A percentile compares a stretch with the other conserved stretches of the same genome.
Evolutionary conservation across 2,113 vertebrate genomes (phyloP).

Genomic region (Zosterops borbonicus): DNA sequence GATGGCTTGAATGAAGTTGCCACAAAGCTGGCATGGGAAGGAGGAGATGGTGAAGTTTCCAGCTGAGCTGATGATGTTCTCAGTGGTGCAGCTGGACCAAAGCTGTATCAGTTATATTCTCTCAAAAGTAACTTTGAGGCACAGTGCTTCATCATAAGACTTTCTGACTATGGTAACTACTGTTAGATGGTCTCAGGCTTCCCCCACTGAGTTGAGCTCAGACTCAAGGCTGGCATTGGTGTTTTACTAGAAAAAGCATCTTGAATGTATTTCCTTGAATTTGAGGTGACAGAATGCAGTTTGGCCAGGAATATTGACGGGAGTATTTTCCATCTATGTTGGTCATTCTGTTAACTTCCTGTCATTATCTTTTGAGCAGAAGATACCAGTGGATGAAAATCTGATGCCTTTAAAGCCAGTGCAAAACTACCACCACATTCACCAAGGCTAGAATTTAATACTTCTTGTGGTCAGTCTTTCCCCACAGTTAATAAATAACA

Average conservation of each 20-base stretch:
- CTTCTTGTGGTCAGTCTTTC: slow-evolving; percentile 3
- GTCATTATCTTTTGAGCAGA: neutral
- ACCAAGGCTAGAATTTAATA: neutral
- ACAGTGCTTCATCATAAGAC: neutral
- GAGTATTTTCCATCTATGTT: neutral
- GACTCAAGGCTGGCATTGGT: neutral
- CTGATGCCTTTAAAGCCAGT: neutral
- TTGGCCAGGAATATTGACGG: neutral
- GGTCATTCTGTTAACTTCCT: neutral
- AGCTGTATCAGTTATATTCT: neutral
- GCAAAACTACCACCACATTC: neutral
- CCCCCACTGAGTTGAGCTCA: neutral
- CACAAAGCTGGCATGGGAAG: neutral
- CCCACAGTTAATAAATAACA: slow-evolving; percentile 36
- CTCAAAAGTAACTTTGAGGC: neutral
- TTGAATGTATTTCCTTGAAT: neutral
- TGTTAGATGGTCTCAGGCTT: neutral
- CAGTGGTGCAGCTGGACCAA: neutral
- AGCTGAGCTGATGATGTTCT: neutral
- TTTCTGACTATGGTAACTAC: neutral
- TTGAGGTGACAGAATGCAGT: neutral
- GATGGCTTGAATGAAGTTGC: neutral
- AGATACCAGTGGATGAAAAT: neutral
- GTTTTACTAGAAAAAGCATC: neutral
- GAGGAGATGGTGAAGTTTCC: neutral